Evolutionary conservation across 2,888 invertebrate genomes (phyloP).

Genomic region (Lithodes maja): DNA sequence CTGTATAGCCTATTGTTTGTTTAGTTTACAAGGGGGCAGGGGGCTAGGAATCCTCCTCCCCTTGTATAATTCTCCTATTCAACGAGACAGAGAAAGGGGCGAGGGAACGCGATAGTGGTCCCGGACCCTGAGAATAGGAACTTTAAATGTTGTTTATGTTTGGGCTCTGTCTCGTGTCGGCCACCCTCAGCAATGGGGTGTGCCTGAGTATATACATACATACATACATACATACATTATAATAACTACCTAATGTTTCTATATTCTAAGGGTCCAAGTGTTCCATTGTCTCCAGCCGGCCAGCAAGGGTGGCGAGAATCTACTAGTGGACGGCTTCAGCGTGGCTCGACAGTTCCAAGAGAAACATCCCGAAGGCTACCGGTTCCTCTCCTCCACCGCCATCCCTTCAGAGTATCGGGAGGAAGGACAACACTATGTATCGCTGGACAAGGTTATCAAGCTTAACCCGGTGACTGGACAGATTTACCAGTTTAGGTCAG

Average conservation of each 20-base stretch:
- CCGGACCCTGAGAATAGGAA: too few species aligned
- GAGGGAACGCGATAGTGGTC: too few species aligned
- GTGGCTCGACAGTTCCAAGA: slow-evolving; percentile 79
- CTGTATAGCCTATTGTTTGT: background rate
- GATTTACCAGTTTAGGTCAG: slow-evolving; percentile 79
- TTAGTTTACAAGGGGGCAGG: too few species aligned
- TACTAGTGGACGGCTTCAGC: slow-evolving; percentile 84
- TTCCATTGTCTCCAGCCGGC: slow-evolving; percentile 80
- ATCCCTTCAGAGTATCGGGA: slow-evolving; percentile 82
- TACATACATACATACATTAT: too few species aligned
- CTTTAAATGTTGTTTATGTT: too few species aligned
- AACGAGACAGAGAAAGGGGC: too few species aligned
- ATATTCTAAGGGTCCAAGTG: slow-evolving; percentile 76
- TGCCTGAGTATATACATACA: too few species aligned
- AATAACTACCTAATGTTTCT: background rate
- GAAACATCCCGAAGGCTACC: slow-evolving; percentile 78
- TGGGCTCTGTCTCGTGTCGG: too few species aligned
- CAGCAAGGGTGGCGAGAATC: slow-evolving; percentile 83
- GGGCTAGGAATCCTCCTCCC: too few species aligned
- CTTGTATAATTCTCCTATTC: too few species aligned
- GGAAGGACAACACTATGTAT: slow-evolving; percentile 78
- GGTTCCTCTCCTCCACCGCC: slow-evolving; percentile 77
- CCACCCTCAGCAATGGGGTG: too few species aligned
- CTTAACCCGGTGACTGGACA: slow-evolving; percentile 78
- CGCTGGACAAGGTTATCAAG: slow-evolving; percentile 79